Evolutionary conservation across 2,888 invertebrate species (phyloP).

Genomic region (Orthosia cruda): DNA sequence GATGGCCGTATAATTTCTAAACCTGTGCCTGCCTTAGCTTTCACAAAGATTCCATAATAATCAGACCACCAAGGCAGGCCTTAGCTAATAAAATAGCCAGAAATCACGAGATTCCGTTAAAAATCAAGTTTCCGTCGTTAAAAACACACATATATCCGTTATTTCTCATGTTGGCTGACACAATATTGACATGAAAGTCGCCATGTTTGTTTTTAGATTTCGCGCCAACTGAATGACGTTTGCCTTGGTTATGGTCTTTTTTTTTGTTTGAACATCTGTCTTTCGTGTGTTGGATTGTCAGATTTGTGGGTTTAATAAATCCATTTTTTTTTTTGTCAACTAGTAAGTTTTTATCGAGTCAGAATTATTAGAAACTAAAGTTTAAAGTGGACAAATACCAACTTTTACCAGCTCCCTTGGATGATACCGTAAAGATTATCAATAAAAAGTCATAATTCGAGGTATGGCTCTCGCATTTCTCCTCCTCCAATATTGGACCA

Average conservation of each 20-base stretch:
- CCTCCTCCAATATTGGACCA: too few relatives aligned
- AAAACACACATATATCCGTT: constrained; percentile 53
- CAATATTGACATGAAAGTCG: constrained; percentile 68
- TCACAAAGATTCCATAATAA: constrained; percentile 6
- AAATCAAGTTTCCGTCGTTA: constrained; percentile 47
- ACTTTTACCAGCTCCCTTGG: too few relatives aligned
- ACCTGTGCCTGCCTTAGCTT: neutral
- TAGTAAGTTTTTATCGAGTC: too few relatives aligned
- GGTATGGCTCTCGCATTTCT: too few relatives aligned
- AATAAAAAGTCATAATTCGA: too few relatives aligned
- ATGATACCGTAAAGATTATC: too few relatives aligned
- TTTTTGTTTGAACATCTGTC: constrained; percentile 55
- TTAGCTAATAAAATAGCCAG: constrained; percentile 17
- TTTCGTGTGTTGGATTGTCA: constrained; percentile 28
- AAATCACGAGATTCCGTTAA: constrained; percentile 56
- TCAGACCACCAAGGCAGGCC: constrained; percentile 52
- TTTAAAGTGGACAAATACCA: too few relatives aligned
- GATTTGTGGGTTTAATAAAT: constrained; percentile 34
- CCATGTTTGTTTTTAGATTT: constrained; percentile 68
- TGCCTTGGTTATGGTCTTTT: constrained; percentile 58
- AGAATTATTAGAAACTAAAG: too few relatives aligned
- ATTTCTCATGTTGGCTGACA: constrained; percentile 41
- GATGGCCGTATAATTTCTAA: neutral
- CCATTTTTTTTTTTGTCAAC: neutral
- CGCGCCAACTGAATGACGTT: constrained; percentile 66